A percentile compares a stretch with the other conserved stretches of the same genome.
Conservation (phyloP, 2,113 vertebrate species). For the Oreotragus oreotragus region DNA sequence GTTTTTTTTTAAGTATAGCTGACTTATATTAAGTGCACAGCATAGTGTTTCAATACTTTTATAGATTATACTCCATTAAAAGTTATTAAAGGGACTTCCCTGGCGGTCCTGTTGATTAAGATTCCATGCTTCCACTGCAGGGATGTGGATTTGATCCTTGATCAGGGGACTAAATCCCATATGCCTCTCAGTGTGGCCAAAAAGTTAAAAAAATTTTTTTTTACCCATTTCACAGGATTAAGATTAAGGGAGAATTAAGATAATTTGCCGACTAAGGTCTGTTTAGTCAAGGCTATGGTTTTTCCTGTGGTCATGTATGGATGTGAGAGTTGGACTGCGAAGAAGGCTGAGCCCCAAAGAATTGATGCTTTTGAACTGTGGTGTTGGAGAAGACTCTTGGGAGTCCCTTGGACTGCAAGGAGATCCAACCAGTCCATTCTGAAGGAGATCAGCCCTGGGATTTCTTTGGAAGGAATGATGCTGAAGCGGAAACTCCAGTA, state of each 20-base stretch:
- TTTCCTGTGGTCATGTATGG: no score
- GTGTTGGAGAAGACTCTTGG: no score
- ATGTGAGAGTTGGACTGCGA: no score
- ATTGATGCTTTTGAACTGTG: no score
- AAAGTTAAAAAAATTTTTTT: neutral
- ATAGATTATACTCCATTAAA: neutral
- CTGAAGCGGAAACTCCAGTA: no score
- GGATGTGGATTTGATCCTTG: neutral
- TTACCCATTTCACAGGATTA: neutral
- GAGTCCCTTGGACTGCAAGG: no score
- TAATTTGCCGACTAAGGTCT: neutral
- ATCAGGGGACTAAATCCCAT: neutral
- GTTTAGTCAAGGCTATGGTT: no score
- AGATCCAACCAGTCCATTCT: no score
- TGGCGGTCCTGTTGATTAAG: neutral
- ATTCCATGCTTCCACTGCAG: neutral
- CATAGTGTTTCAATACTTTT: neutral
- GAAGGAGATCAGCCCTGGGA: no score
- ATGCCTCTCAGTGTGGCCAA: fast-evolving
- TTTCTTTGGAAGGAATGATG: no score
- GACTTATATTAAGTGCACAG: neutral
- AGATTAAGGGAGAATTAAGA: neutral
- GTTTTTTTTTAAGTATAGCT: neutral
- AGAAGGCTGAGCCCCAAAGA: no score
- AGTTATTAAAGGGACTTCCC: neutral